Evolutionary conservation across 1,140 invertebrate genomes (phyloP).

Genomic region (Gonioctena quinquepunctata): DNA sequence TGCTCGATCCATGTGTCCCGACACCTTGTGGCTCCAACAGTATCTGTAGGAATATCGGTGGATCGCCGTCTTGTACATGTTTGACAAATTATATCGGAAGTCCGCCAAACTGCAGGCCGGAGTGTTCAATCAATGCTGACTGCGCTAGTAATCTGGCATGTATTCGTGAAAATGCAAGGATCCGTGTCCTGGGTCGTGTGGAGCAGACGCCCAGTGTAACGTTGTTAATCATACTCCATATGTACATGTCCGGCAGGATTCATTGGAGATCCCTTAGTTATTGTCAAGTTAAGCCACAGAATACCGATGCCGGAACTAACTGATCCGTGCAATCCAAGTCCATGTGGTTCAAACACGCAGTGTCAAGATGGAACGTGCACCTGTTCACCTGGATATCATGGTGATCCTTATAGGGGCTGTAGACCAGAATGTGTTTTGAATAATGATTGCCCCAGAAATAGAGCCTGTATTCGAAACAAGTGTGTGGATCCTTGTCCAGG

Average conservation of each 20-base stretch:
- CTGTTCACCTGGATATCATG: constrained; percentile 59
- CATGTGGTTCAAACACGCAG: constrained; percentile 57
- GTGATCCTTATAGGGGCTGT: constrained; percentile 61
- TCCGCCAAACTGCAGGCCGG: constrained; percentile 73
- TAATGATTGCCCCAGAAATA: constrained; percentile 68
- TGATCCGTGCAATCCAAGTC: constrained; percentile 58
- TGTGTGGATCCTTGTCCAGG: constrained; percentile 72
- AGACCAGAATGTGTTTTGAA: constrained; percentile 71
- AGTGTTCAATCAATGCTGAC: constrained; percentile 70
- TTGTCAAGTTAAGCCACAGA: too few relatives aligned
- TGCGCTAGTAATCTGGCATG: constrained; percentile 67
- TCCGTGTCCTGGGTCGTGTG: constrained; percentile 75
- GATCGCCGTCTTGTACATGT: constrained; percentile 68
- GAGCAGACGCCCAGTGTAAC: constrained; percentile 64
- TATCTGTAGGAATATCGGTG: constrained; percentile 65
- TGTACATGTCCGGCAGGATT: constrained; percentile 70
- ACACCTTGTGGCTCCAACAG: constrained; percentile 75
- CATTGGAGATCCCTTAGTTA: constrained; percentile 74
- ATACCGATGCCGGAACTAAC: constrained; percentile 58
- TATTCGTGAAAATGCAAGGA: constrained; percentile 68
- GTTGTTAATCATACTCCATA: constrained; percentile 69
- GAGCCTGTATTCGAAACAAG: constrained; percentile 66
- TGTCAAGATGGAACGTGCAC: constrained; percentile 57
- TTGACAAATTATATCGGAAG: constrained; percentile 66
- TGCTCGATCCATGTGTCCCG: constrained; percentile 61